Conservation (phyloP, 2,888 invertebrate species). For the Eupithecia tripunctaria region DNA sequence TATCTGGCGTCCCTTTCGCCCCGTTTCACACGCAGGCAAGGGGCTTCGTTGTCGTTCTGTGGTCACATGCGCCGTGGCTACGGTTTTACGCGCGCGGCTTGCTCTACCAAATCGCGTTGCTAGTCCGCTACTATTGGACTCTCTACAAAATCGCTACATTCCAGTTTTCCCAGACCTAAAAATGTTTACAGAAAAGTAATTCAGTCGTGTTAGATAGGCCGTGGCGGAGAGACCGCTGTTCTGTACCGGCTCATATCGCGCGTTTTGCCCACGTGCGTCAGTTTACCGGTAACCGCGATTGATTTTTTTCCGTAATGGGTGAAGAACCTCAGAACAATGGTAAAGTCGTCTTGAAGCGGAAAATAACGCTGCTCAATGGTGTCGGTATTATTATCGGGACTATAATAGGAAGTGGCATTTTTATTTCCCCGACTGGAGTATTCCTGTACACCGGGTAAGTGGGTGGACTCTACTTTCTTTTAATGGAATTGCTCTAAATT, state of each 20-base stretch:
- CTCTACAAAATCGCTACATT: conserved; percentile 60
- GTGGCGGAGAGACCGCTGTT: conserved; percentile 54
- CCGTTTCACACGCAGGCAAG: conserved; percentile 28
- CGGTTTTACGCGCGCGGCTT: conserved; percentile 54
- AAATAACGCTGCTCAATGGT: conserved; percentile 93
- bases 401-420: conserved; percentile 96
- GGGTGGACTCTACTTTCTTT: conserved; percentile 19
- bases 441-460: conserved; percentile 87
- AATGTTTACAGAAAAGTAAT: conserved; percentile 74
- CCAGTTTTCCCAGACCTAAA: conserved; percentile 65
- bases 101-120: conserved; percentile 57
- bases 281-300: conserved; percentile 69
- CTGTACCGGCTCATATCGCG: conserved; percentile 47
- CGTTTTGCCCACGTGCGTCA: conserved; percentile 67
- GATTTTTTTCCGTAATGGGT: conserved; percentile 81
- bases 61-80: conserved; percentile 70
- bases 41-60: conserved; percentile 19
- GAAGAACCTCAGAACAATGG: conserved; percentile 77
- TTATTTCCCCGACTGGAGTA: conserved; percentile 94
- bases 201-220: conserved; percentile 71
- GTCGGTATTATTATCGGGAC: conserved; percentile 95
- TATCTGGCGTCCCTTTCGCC: conserved; percentile 49
- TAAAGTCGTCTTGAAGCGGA: conserved; percentile 90
- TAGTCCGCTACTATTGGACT: conserved; percentile 56
- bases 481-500: neutral